Percentiles rank a stretch among this genome's conserved stretches.
Evolutionary conservation across 1,140 invertebrate species (phyloP).

Genomic region (Coelopa frigida): DNA sequence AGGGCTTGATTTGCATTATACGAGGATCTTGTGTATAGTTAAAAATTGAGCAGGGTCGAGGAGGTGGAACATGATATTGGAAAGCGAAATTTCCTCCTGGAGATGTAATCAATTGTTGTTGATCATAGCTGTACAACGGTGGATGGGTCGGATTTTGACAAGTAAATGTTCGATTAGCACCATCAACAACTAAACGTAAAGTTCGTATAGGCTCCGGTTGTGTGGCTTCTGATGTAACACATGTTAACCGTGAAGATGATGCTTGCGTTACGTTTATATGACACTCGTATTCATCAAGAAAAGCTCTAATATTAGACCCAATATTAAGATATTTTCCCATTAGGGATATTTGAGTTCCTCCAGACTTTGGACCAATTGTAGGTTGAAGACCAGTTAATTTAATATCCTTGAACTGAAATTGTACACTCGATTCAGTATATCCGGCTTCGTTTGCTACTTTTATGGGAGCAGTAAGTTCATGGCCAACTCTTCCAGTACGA

Average conservation of each 20-base stretch:
- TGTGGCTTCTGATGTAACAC: slow-evolving; percentile 68
- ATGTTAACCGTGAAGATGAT: slow-evolving; percentile 80
- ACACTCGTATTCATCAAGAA: slow-evolving; percentile 83
- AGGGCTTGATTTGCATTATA: slow-evolving; percentile 84
- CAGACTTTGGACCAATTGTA: slow-evolving; percentile 81
- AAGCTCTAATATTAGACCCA: slow-evolving; percentile 80
- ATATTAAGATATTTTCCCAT: slow-evolving; percentile 89
- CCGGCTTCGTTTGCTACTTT: slow-evolving; percentile 85
- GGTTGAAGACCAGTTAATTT: slow-evolving; percentile 75
- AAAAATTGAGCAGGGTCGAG: slow-evolving; percentile 52
- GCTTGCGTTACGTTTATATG: slow-evolving; percentile 79
- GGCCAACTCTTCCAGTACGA: slow-evolving; percentile 68
- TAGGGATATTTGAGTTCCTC: slow-evolving; percentile 87
- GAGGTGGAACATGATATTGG: slow-evolving; percentile 15
- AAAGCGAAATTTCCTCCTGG: slow-evolving; percentile 8
- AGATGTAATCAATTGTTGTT: slow-evolving; percentile 2
- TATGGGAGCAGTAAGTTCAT: slow-evolving; percentile 70
- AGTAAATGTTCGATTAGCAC: slow-evolving; percentile 64
- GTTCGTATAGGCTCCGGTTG: slow-evolving; percentile 48
- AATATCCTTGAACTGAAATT: slow-evolving; percentile 85
- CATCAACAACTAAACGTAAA: slow-evolving; percentile 75
- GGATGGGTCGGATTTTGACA: slow-evolving; percentile 25
- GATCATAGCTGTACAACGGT: not conserved
- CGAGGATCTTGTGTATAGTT: slow-evolving; percentile 90
- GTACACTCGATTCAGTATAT: slow-evolving; percentile 77